A percentile compares a stretch with the other conserved stretches of the same genome.
phyloP scores from a whole-genome alignment of 2,113 vertebrate genomes.

The Antidorcas marsupialis region DNA sequence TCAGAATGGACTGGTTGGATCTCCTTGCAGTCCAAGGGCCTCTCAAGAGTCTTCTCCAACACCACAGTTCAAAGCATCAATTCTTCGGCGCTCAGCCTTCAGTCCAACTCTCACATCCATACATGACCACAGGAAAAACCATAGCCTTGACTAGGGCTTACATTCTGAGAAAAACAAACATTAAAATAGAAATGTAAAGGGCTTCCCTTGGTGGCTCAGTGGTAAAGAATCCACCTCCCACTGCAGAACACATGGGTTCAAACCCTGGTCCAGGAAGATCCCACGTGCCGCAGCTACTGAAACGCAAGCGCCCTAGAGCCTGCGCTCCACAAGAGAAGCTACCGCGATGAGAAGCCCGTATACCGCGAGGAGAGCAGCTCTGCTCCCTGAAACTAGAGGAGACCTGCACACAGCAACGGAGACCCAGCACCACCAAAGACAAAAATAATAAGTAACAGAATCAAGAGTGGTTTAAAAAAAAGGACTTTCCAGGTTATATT shows the following conservation, averaged over 20 bases:
- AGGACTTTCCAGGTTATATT: not conserved
- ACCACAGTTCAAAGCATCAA: too few species aligned
- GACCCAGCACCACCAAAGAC: not conserved
- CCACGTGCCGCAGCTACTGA: not conserved
- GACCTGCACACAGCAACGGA: not conserved
- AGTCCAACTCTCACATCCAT: too few species aligned
- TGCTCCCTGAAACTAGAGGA: not conserved
- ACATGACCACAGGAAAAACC: too few species aligned
- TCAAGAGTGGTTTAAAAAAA: not conserved
- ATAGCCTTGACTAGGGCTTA: too few species aligned
- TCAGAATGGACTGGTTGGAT: too few species aligned
- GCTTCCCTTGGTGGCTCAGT: not conserved
- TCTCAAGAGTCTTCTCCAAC: too few species aligned
- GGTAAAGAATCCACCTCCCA: not conserved
- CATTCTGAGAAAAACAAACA: not conserved
- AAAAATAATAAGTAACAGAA: not conserved
- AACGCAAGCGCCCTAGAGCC: not conserved
- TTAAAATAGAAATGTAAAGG: not conserved
- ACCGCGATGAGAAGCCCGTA: not conserved
- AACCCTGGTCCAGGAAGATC: not conserved
- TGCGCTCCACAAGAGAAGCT: not conserved
- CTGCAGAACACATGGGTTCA: not conserved
- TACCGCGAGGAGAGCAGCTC: not conserved
- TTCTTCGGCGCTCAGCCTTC: too few species aligned
- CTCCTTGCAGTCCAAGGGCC: too few species aligned